Percentiles rank a stretch among this genome's conserved stretches.
Conservation (phyloP, 2,797 vertebrate species). For the Gephyroberyx darwinii region DNA sequence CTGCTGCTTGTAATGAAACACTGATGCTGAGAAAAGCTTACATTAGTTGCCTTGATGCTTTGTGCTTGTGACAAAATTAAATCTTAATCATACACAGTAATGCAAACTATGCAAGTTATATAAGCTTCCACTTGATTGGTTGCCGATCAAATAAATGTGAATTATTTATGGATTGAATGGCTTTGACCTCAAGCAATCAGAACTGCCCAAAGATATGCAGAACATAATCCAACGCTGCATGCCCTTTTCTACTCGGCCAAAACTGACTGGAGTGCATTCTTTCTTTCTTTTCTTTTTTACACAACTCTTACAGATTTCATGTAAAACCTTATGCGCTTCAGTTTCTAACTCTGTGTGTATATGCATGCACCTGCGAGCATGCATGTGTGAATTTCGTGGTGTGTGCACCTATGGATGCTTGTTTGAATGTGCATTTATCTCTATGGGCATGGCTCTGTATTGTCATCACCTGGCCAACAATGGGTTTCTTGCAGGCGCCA, state of each 20-base stretch:
- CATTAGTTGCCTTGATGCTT: background rate
- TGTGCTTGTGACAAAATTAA: background rate
- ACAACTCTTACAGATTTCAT: background rate
- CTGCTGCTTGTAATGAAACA: no score
- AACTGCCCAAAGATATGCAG: conserved; percentile 10
- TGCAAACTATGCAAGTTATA: background rate
- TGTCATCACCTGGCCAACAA: conserved; percentile 89
- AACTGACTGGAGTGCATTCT: conserved; percentile 15
- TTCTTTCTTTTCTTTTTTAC: conserved; percentile 23
- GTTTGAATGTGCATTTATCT: background rate
- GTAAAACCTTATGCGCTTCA: no score
- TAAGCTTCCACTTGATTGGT: conserved; percentile 15
- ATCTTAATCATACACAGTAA: background rate
- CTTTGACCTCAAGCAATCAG: conserved; percentile 22
- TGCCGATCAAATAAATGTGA: conserved; percentile 15
- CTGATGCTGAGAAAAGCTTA: no score
- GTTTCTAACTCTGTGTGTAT: background rate
- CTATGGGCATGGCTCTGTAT: background rate
- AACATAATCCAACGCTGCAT: conserved; percentile 14
- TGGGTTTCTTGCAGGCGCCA: conserved; percentile 96
- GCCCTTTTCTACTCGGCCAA: conserved; percentile 16
- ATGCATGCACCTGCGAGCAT: background rate
- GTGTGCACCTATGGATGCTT: background rate
- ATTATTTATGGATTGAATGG: conserved; percentile 32
- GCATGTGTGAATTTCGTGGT: no score